These are phyloP conservation scores for Lasioglossum lativentre DNA, from an alignment of 2,888 invertebrate species.

Conservation along the genomic window DNA sequence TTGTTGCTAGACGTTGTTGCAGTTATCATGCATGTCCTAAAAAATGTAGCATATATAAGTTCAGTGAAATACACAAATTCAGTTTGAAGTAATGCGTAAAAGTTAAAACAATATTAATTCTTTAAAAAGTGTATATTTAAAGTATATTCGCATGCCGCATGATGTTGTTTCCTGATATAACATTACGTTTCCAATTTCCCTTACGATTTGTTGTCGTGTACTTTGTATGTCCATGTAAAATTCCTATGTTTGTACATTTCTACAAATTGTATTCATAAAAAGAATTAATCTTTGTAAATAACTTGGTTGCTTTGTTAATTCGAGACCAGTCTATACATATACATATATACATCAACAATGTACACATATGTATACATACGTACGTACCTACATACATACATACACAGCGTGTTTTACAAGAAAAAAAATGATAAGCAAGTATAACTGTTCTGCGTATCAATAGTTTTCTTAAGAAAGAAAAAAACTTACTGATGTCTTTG, in stretches of 20 bases:
- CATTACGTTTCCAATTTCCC: neutral
- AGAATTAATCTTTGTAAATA: conserved; percentile 20
- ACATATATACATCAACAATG: conserved; percentile 51
- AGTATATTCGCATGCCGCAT: neutral
- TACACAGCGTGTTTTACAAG: conserved; percentile 21
- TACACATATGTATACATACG: conserved; percentile 42
- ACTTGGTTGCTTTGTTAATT: conserved; percentile 31
- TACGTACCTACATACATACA: conserved; percentile 40
- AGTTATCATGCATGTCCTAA: neutral
- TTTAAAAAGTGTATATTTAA: neutral
- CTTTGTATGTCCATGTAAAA: conserved; percentile 8
- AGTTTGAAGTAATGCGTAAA: neutral
- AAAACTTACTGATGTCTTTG: conserved; percentile 13
- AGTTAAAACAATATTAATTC: neutral
- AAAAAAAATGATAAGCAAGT: conserved; percentile 22
- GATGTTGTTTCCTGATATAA: neutral
- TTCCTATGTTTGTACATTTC: conserved; percentile 35
- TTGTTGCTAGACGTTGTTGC: neutral
- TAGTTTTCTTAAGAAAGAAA: conserved; percentile 3
- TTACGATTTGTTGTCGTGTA: conserved; percentile 1
- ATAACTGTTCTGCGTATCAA: conserved; percentile 4
- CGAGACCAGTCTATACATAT: conserved; percentile 43
- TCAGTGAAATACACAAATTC: neutral
- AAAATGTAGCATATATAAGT: neutral
- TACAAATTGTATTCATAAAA: conserved; percentile 31